These are phyloP conservation scores for Serranus cabrilla DNA, from an alignment of 2,797 vertebrate genomes.

Conservation along the genomic window DNA sequence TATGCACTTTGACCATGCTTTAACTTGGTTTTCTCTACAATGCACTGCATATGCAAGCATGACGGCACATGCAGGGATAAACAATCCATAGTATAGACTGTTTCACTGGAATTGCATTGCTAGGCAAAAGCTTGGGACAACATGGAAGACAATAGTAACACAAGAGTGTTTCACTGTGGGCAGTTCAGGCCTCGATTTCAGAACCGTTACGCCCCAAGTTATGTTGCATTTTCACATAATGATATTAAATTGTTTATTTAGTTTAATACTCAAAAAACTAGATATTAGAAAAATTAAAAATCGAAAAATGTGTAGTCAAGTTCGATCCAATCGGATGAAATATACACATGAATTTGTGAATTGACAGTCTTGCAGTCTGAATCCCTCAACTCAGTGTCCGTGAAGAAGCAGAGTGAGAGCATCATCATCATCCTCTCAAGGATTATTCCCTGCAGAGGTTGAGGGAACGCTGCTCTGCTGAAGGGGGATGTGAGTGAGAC, in stretches of 20 bases:
- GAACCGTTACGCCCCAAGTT: no score
- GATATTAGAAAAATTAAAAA: no score
- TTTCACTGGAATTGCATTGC: no score
- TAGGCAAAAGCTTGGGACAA: no score
- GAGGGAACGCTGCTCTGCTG: conserved; percentile 10
- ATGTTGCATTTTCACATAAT: not conserved
- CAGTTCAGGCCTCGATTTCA: no score
- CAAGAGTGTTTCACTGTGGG: no score
- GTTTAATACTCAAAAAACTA: not conserved
- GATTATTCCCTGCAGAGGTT: conserved; percentile 16
- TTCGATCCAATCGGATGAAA: not conserved
- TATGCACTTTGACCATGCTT: no score
- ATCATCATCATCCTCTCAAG: not conserved
- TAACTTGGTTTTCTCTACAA: no score
- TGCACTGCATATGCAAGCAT: no score
- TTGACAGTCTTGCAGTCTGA: not conserved
- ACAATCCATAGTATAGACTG: no score
- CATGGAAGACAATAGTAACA: no score
- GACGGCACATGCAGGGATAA: no score
- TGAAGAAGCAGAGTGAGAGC: conserved; percentile 3
- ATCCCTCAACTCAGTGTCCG: not conserved
- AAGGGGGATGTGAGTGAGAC: not conserved
- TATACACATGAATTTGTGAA: not conserved
- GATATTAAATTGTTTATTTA: not conserved
- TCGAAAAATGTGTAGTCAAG: not conserved